Conservation (phyloP, 30 jellyfish, hydroid and myxozoan genomes). For the Aurelia coerulea region DNA sequence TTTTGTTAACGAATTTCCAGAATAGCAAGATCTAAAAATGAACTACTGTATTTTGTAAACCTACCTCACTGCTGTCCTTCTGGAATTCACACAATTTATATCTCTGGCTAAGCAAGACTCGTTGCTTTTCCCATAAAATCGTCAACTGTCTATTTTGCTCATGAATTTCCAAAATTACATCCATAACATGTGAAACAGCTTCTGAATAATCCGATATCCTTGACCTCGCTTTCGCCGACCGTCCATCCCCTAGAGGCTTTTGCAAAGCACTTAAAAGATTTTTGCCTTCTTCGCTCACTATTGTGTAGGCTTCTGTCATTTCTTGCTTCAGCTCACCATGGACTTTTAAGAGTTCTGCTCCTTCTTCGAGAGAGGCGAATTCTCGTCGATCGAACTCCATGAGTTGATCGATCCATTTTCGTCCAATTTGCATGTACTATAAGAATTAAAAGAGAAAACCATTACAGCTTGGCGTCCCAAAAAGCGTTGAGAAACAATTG, state of each 20-base stretch:
- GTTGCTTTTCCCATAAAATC: constrained; percentile 89
- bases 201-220: constrained; percentile 94
- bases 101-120: constrained; percentile 81
- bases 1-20: too few species aligned
- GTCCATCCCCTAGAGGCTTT: constrained; percentile 85
- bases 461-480: not conserved
- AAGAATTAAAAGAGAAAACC: not conserved
- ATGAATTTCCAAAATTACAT: constrained; percentile 83
- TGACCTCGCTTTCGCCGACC: constrained; percentile 95
- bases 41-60: not conserved
- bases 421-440: constrained; percentile 74
- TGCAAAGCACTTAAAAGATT: constrained; percentile 91
- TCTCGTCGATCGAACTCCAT: constrained; percentile 59
- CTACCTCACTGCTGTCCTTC: constrained; percentile 89
- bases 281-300: constrained; percentile 87
- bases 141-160: constrained; percentile 93
- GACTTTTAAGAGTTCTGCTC: constrained; percentile 38
- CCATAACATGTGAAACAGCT: constrained; percentile 99
- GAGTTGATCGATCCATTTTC: constrained; percentile 89
- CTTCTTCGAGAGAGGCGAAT: constrained; percentile 55
- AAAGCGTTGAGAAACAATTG: too few species aligned
- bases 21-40: too few species aligned
- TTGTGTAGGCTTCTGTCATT: constrained; percentile 81
- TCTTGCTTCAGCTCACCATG: constrained; percentile 72
- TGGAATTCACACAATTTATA: constrained; percentile 76